These are phyloP conservation scores for Lutjanus erythropterus DNA, from an alignment of 2,113 vertebrate species.

Conservation along the genomic window DNA sequence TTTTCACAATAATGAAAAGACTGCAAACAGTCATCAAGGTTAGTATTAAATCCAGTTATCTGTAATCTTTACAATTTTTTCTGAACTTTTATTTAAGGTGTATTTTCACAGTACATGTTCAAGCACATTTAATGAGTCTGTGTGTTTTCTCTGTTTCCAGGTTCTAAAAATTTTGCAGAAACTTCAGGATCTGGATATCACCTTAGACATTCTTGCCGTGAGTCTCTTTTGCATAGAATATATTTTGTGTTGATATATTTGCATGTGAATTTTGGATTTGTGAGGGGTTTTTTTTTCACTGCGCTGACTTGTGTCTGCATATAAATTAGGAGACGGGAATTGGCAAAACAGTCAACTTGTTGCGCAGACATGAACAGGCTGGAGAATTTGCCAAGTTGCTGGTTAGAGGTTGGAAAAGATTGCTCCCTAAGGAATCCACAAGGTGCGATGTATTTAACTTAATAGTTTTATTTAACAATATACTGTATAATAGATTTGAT, in stretches of 20 bases:
- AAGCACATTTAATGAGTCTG: not conserved
- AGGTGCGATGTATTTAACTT: conserved; percentile 70
- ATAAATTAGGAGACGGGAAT: conserved; percentile 88
- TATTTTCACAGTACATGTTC: no score
- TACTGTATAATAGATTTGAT: not conserved
- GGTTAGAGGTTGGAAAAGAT: conserved; percentile 86
- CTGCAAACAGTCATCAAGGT: no score
- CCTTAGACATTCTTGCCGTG: conserved; percentile 88
- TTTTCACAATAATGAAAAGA: no score
- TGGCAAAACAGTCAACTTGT: conserved; percentile 86
- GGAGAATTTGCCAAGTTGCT: conserved; percentile 86
- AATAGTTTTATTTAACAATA: not conserved
- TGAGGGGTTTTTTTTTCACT: not conserved
- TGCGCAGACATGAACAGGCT: conserved; percentile 85
- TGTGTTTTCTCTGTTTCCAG: conserved; percentile 75
- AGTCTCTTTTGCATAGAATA: conserved; percentile 64
- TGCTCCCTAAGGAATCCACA: conserved; percentile 81
- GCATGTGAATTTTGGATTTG: no score
- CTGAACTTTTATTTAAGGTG: no score
- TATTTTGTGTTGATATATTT: not conserved
- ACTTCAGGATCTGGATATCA: conserved; percentile 88
- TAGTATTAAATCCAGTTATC: no score
- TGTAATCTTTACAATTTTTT: no score
- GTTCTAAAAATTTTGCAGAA: conserved; percentile 86
- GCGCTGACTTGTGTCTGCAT: not conserved